Conservation (phyloP, 2,113 vertebrate genomes). For the Cebidichthys violaceus region DNA sequence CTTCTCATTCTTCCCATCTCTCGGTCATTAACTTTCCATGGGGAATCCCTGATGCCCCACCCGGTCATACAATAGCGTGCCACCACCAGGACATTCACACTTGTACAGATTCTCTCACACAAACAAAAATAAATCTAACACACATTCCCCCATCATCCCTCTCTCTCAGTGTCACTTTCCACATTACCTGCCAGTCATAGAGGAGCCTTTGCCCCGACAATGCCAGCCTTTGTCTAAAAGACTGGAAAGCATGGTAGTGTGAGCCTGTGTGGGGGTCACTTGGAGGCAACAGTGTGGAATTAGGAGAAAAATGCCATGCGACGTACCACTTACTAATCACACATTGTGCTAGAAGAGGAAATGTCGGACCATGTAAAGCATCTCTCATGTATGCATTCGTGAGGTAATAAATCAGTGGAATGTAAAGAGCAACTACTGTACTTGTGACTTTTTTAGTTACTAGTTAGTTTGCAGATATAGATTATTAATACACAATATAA, state of each 20-base stretch:
- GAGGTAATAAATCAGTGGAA: too few relatives aligned
- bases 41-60: neutral
- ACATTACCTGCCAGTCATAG: slow-evolving; percentile 18
- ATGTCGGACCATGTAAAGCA: neutral
- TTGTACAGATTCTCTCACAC: neutral
- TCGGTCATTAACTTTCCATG: slow-evolving; percentile 20
- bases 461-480: neutral
- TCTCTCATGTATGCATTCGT: neutral
- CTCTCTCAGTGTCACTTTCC: slow-evolving; percentile 9
- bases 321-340: neutral
- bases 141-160: neutral
- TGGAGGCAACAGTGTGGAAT: neutral
- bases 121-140: neutral
- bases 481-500: neutral
- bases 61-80: neutral
- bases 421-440: neutral
- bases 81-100: neutral
- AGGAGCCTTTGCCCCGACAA: slow-evolving; percentile 27
- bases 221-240: slow-evolving; percentile 26
- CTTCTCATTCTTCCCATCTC: slow-evolving; percentile 2
- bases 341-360: neutral
- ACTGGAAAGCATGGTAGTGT: slow-evolving; percentile 7
- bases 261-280: neutral
- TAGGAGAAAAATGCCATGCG: neutral
- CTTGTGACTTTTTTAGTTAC: neutral